Conservation (phyloP, 2,888 invertebrate species). For the Bembecia ichneumoniformis region DNA sequence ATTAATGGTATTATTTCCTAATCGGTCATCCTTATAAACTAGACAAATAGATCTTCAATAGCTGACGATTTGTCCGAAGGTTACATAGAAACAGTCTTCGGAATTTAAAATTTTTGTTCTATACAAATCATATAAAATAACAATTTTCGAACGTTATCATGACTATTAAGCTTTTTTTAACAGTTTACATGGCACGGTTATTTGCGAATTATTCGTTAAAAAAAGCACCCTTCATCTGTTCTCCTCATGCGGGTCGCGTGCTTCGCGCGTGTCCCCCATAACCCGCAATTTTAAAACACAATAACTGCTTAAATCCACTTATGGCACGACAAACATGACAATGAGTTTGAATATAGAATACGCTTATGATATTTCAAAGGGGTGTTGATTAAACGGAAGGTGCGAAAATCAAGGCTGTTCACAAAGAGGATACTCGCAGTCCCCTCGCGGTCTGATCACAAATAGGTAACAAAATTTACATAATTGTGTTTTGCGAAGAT, state of each 20-base stretch:
- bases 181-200: conserved; percentile 10
- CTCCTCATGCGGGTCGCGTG: conserved; percentile 64
- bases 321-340: conserved; percentile 33
- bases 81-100: too few relatives aligned
- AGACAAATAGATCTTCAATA: too few relatives aligned
- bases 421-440: background rate
- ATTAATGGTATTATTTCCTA: too few relatives aligned
- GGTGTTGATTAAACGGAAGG: conserved; percentile 27
- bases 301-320: conserved; percentile 43
- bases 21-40: too few relatives aligned
- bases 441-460: conserved; percentile 13
- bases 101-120: too few relatives aligned
- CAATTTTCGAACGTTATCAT: too few relatives aligned
- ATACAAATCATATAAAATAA: too few relatives aligned
- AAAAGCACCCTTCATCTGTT: conserved; percentile 26
- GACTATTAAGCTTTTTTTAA: too few relatives aligned
- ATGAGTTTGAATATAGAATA: conserved; percentile 28
- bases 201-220: conserved; percentile 40
- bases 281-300: conserved; percentile 52
- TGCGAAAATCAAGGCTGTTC: conserved; percentile 30
- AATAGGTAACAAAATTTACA: conserved; percentile 46
- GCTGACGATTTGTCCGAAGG: too few relatives aligned
- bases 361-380: conserved; percentile 22
- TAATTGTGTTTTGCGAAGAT: conserved; percentile 36
- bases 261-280: conserved; percentile 61